A percentile compares a stretch with the other conserved stretches of the same genome.
Evolutionary conservation across 2,797 vertebrate species (phyloP).

Genomic region (Diceros bicornis): DNA sequence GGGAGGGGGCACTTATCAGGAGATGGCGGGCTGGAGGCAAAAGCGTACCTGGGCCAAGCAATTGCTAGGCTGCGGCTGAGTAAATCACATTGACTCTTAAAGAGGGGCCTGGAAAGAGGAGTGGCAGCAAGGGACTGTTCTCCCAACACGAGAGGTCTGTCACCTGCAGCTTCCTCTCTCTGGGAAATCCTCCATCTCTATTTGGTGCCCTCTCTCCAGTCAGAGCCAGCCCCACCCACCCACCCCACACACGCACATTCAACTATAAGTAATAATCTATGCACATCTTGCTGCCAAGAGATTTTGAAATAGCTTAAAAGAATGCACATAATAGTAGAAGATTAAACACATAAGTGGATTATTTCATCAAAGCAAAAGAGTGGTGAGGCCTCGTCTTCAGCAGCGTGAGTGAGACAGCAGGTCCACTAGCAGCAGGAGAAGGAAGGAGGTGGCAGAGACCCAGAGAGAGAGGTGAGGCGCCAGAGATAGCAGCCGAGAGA

Average conservation of each 20-base stretch:
- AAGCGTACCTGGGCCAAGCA: background rate
- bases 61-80: background rate
- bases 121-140: background rate
- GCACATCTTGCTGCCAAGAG: background rate
- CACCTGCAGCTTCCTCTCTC: background rate
- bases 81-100: background rate
- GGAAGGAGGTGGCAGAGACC: background rate
- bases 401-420: fast-evolving
- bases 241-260: fast-evolving
- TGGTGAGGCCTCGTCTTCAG: background rate
- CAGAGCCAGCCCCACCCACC: background rate
- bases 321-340: background rate
- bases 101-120: background rate
- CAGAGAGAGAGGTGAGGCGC: background rate
- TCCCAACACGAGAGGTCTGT: background rate
- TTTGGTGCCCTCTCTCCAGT: background rate
- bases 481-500: background rate
- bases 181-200: background rate
- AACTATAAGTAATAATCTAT: background rate
- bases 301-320: background rate
- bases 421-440: background rate
- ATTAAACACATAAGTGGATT: background rate
- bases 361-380: background rate
- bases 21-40: background rate
- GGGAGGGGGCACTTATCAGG: background rate